phyloP scores from a whole-genome alignment of 2,888 invertebrate species.

The Eristalis pertinax region DNA sequence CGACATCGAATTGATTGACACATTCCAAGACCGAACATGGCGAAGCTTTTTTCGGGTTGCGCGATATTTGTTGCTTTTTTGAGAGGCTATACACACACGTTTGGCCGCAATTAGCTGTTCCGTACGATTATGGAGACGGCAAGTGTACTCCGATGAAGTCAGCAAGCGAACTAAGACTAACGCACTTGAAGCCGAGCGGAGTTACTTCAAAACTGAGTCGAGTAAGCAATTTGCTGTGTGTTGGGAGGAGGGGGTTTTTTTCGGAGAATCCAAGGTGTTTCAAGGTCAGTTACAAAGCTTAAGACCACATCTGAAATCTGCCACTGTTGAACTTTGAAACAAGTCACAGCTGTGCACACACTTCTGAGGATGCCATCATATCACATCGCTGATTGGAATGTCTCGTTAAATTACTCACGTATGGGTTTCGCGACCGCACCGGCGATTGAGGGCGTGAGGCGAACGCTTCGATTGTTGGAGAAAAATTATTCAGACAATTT shows the following conservation, averaged over 20 bases:
- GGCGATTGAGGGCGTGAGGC: not conserved
- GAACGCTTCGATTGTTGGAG: not conserved
- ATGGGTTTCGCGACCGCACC: not conserved
- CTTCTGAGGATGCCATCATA: not conserved
- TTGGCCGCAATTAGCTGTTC: not conserved
- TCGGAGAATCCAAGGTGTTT: not conserved
- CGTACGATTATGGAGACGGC: not conserved
- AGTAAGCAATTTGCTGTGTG: not conserved
- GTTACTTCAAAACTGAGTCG: not conserved
- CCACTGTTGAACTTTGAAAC: not conserved
- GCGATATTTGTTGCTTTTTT: not conserved
- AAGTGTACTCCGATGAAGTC: not conserved
- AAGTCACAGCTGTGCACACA: not conserved
- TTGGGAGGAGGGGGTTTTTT: not conserved
- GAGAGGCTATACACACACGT: not conserved
- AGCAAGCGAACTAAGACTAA: not conserved
- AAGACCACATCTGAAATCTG: not conserved
- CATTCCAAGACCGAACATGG: slow-evolving; percentile 15
- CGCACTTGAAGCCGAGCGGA: not conserved
- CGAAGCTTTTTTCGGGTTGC: slow-evolving; percentile 5
- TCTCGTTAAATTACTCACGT: not conserved
- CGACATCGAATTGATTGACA: not conserved
- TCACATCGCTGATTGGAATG: not conserved
- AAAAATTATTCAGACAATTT: not conserved
- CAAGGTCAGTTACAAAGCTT: slow-evolving; percentile 1